Evolutionary conservation across 2,113 vertebrate genomes (phyloP).

Genomic region (Oncorhynchus nerka): DNA sequence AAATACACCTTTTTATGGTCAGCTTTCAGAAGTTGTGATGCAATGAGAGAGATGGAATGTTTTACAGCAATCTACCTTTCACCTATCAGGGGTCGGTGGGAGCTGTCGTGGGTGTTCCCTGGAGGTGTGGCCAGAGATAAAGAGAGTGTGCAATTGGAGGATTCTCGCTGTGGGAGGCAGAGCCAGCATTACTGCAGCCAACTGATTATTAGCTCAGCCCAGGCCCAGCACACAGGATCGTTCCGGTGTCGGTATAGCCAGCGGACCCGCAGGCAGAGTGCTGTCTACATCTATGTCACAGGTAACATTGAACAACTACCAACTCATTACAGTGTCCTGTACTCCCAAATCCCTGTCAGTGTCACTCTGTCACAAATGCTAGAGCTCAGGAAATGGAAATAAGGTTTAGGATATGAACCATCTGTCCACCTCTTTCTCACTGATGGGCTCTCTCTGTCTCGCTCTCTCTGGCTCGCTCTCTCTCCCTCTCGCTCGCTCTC

Average conservation of each 20-base stretch:
- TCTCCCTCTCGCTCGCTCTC: background rate
- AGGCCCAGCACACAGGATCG: slow-evolving; percentile 83
- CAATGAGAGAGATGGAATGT: too few species aligned
- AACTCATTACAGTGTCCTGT: too few species aligned
- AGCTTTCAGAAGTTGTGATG: too few species aligned
- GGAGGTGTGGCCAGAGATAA: slow-evolving; percentile 70
- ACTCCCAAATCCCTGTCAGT: too few species aligned
- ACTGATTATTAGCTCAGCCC: slow-evolving; percentile 75
- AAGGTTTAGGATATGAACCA: background rate
- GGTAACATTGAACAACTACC: slow-evolving; percentile 73
- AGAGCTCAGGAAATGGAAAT: too few species aligned
- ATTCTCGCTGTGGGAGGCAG: slow-evolving; percentile 79
- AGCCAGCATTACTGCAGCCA: slow-evolving; percentile 81
- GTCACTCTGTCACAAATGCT: too few species aligned
- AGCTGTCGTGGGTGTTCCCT: slow-evolving; percentile 85
- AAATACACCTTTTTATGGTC: too few species aligned
- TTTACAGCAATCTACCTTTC: background rate
- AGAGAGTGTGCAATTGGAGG: slow-evolving; percentile 70
- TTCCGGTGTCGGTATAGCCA: slow-evolving; percentile 84
- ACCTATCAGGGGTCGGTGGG: slow-evolving; percentile 80
- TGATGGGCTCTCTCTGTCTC: background rate
- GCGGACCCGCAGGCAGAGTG: slow-evolving; percentile 67
- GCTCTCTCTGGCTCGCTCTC: too few species aligned
- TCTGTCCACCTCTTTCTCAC: slow-evolving; percentile 5
- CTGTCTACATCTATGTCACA: slow-evolving; percentile 88